Conservation (phyloP, 2,797 vertebrate species). For the Sitta carolinensis region DNA sequence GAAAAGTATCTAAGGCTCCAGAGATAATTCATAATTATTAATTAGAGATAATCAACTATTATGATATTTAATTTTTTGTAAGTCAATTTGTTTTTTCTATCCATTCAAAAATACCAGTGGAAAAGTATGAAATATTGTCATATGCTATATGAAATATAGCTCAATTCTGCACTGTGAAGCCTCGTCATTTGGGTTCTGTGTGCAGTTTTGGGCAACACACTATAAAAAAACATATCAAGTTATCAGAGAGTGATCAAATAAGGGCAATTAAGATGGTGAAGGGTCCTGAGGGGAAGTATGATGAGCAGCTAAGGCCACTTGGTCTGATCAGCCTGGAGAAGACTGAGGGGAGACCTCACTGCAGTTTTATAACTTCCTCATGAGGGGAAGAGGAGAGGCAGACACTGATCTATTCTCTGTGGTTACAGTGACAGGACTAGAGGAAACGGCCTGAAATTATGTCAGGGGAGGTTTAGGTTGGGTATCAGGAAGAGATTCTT, state of each 20-base stretch:
- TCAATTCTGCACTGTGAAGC: not conserved
- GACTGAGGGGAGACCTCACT: rapidly evolving
- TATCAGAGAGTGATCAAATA: not conserved
- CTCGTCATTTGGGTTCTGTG: not conserved
- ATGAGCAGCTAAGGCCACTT: not conserved
- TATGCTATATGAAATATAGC: not conserved
- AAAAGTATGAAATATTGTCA: not conserved
- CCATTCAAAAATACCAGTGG: not conserved
- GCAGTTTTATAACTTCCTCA: not conserved
- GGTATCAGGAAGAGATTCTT: not conserved
- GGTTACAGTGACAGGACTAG: rapidly evolving
- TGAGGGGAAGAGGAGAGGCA: not conserved
- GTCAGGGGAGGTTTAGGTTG: not conserved
- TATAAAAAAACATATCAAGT: not conserved
- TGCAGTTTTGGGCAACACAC: not conserved
- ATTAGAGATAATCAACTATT: not conserved
- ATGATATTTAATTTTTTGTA: not conserved
- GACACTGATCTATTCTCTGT: not conserved
- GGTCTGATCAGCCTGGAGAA: not conserved
- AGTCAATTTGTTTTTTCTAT: not conserved
- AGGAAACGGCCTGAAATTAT: not conserved
- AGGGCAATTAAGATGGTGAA: not conserved
- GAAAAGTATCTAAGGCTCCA: not conserved
- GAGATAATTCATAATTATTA: conserved; percentile 15
- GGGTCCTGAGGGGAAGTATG: not conserved